Evolutionary conservation across 92 coral and sea anemone genomes (phyloP).

Genomic region (Porites rus): DNA sequence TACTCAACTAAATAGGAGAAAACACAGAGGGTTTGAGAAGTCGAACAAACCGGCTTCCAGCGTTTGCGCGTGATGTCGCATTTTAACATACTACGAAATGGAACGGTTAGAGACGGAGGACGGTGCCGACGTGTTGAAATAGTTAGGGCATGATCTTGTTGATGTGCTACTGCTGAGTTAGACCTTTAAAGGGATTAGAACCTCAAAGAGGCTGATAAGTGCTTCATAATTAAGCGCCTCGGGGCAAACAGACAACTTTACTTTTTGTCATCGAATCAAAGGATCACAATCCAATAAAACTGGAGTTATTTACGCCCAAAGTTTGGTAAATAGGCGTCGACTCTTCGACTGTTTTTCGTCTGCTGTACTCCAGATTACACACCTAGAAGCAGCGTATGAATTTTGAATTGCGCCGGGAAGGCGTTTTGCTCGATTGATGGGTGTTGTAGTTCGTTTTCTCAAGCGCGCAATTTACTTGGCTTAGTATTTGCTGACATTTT

Average conservation of each 20-base stretch:
- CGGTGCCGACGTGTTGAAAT: neutral
- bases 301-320: conserved; percentile 31
- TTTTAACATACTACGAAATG: neutral
- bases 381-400: neutral
- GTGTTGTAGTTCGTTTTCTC: neutral
- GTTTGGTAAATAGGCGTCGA: neutral
- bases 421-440: neutral
- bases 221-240: conserved; percentile 38
- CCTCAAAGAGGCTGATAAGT: conserved; percentile 21
- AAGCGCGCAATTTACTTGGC: neutral
- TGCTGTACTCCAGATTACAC: neutral
- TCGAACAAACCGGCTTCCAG: neutral
- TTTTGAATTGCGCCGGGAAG: neutral
- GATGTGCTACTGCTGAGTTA: neutral
- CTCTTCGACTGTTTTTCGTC: too few relatives aligned
- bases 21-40: neutral
- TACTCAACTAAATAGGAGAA: conserved; percentile 10
- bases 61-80: neutral
- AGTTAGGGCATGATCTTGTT: neutral
- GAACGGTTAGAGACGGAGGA: neutral
- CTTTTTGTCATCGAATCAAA: conserved; percentile 34
- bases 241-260: conserved; percentile 34
- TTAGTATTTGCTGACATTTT: conserved; percentile 14
- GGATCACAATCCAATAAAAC: conserved; percentile 41
- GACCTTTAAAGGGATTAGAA: conserved; percentile 2